Evolutionary conservation across 2,113 vertebrate species (phyloP), one percentile per base, ranked within the genome.

Genomic region (Planiliza haematocheilus): DNA sequence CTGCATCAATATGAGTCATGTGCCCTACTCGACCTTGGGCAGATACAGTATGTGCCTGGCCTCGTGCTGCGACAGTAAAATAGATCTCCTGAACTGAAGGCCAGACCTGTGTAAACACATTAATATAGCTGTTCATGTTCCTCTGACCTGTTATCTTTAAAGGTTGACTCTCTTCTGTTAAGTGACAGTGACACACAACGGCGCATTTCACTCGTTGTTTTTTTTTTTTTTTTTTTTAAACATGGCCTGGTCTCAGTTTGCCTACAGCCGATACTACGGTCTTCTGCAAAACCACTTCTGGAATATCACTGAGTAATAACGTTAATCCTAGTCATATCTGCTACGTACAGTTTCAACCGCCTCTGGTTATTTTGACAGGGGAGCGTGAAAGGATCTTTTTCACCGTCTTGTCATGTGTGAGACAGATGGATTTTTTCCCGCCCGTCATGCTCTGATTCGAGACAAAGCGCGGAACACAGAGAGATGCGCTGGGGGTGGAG

Each of bases 1-100:
- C 24, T 30, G 86, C 91, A 92, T 87, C 70, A 83, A 38, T 91
- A 73, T 90, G 86, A 91, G 88, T 91, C 81, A 86, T 75, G n/a
- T 85, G 55, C 84, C 57, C 73, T 73, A 56, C 57, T 64, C 93
- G 78, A 91, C 80, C 79, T 92, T 92, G 77, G 93, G 62, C 51
- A 78, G 85, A 60, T 83, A 30, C 24, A 30, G 24, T 30, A 57
- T 45, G 85, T 86, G 86, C 79, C 39, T 74, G 77, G 20, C 41
- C 82, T 38, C 71, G 62, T 80, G 58, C 2, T 30, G 5, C 24
- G 24, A 30, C 24, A 30, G 3, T 30, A 30, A 30, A 30, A 30
- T 30, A 30, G 24, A 30, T 48, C 18, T 68, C 57, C 37, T 37
- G 36, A 70, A 78, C 39, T n/a, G 48, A 72, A 41, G 66, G 66